Conservation (phyloP, 2,113 vertebrate genomes). For the Cebus imitator region DNA sequence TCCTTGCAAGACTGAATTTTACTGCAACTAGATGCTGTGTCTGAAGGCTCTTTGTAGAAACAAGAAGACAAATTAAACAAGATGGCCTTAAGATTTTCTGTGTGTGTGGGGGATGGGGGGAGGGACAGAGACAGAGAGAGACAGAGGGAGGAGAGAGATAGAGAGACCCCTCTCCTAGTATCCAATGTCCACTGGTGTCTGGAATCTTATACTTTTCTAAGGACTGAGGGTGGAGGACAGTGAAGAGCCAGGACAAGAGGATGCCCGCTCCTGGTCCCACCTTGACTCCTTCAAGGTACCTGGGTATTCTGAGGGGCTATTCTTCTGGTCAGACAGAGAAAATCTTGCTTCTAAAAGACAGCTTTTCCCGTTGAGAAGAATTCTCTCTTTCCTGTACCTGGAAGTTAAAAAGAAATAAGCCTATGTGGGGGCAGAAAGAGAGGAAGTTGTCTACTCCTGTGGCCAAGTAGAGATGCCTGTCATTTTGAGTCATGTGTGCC, state of each 20-base stretch:
- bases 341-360: background rate
- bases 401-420: background rate
- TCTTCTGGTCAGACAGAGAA: background rate
- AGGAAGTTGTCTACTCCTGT: background rate
- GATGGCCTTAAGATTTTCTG: background rate
- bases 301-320: background rate
- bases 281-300: background rate
- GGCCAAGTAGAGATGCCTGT: background rate
- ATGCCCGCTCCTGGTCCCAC: accelerated
- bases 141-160: background rate
- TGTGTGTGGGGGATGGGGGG: background rate
- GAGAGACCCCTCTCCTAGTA: background rate
- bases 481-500: background rate
- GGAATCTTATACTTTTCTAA: background rate
- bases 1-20: background rate
- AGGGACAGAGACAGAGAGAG: background rate
- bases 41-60: background rate
- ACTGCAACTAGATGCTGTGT: background rate
- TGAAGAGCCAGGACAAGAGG: background rate
- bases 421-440: background rate
- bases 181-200: background rate
- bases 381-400: background rate
- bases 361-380: background rate
- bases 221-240: background rate
- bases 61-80: background rate